phyloP scores from a whole-genome alignment of 2,888 invertebrate genomes.

The Drosophila flavopinicola region DNA sequence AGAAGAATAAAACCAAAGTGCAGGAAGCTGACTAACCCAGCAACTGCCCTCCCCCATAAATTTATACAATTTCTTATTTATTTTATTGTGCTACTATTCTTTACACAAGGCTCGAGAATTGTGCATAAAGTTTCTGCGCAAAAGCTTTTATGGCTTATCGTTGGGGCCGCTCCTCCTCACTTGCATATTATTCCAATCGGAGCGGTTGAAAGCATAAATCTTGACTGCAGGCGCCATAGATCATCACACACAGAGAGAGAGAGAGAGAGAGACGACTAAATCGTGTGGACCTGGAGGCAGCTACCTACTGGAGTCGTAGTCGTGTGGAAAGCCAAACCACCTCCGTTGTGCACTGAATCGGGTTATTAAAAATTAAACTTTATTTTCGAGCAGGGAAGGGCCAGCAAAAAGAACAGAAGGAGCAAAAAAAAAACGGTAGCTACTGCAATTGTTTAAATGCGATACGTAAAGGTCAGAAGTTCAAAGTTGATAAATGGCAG shows the following conservation, averaged over 20 bases:
- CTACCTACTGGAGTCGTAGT: neutral
- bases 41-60: constrained; percentile 55
- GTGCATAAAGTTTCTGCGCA: constrained; percentile 59
- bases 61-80: constrained; percentile 77
- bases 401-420: no score
- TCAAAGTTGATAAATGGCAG: neutral
- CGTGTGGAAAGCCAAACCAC: neutral
- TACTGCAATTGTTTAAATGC: constrained; percentile 21
- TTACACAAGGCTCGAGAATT: constrained; percentile 65
- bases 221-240: constrained; percentile 75
- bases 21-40: constrained; percentile 53
- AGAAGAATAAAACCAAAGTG: constrained; percentile 39
- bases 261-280: constrained; percentile 65
- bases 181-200: constrained; percentile 74
- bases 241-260: constrained; percentile 73
- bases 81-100: constrained; percentile 72
- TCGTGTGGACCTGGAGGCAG: constrained; percentile 41
- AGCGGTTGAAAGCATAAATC: constrained; percentile 68
- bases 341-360: constrained; percentile 52
- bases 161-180: constrained; percentile 24
- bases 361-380: constrained; percentile 75
- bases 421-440: constrained; percentile 13
- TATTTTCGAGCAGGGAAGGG: constrained; percentile 8
- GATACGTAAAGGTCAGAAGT: neutral
- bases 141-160: constrained; percentile 71